These are phyloP conservation scores for Hippocampus mohnikei DNA, from an alignment of 2,113 vertebrate species.

Conservation along the genomic window DNA sequence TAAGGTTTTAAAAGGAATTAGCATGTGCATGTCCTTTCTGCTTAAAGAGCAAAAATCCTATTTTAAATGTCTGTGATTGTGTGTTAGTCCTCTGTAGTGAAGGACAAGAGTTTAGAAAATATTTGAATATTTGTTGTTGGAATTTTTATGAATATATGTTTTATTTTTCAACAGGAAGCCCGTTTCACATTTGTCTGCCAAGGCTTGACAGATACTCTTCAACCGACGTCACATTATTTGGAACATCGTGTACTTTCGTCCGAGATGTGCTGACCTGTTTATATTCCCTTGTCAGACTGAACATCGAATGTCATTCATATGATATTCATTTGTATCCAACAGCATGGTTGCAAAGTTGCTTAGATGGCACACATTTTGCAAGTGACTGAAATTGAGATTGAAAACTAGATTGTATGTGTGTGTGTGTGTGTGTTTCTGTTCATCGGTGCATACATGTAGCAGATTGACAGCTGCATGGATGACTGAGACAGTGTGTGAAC, in stretches of 20 bases:
- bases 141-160: not conserved
- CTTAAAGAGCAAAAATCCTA: too few relatives aligned
- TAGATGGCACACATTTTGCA: not conserved
- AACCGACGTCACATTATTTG: not conserved
- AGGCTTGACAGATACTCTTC: not conserved
- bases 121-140: too few relatives aligned
- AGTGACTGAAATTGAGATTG: too few relatives aligned
- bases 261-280: not conserved
- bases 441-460: too few relatives aligned
- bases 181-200: not conserved
- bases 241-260: not conserved
- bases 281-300: not conserved
- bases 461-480: slow-evolving; percentile 23
- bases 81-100: too few relatives aligned
- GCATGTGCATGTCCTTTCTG: too few relatives aligned
- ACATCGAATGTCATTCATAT: not conserved
- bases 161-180: not conserved
- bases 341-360: slow-evolving; percentile 8
- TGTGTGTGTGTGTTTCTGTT: too few relatives aligned
- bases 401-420: too few relatives aligned
- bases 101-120: too few relatives aligned
- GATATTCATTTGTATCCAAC: slow-evolving; percentile 43
- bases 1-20: too few relatives aligned
- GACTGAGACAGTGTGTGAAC: slow-evolving; percentile 6
- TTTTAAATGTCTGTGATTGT: too few relatives aligned